These are phyloP conservation scores for Procambarus virginalis DNA, from an alignment of 1,140 invertebrate species.

Conservation along the genomic window DNA sequence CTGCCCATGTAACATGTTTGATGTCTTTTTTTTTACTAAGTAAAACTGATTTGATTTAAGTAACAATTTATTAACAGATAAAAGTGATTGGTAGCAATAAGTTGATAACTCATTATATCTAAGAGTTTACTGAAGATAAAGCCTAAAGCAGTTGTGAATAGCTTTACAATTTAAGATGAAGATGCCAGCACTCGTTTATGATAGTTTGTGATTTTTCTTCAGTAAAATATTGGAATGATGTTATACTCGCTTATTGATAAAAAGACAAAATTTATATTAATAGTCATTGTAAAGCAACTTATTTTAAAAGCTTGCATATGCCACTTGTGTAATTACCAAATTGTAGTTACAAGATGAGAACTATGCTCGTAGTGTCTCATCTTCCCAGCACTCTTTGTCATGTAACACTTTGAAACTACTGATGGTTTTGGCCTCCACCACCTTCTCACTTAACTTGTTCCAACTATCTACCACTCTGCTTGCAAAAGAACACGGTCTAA, in stretches of 20 bases:
- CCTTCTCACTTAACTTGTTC: too few relatives aligned
- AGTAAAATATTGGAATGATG: slow-evolving; percentile 22
- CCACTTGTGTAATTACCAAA: too few relatives aligned
- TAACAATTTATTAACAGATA: background rate
- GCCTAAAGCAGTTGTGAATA: slow-evolving; percentile 48
- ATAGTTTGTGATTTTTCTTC: slow-evolving; percentile 51
- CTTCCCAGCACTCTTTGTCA: too few relatives aligned
- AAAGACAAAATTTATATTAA: background rate
- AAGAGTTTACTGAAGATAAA: background rate
- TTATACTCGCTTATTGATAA: slow-evolving; percentile 11
- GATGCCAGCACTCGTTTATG: slow-evolving; percentile 42
- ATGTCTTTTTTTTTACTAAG: background rate
- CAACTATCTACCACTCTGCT: too few relatives aligned
- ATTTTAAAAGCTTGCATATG: slow-evolving; percentile 22
- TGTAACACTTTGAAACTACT: too few relatives aligned
- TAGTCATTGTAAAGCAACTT: slow-evolving; percentile 13
- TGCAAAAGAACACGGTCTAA: too few relatives aligned
- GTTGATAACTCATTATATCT: slow-evolving; percentile 19
- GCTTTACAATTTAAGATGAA: slow-evolving; percentile 15
- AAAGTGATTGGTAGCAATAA: background rate
- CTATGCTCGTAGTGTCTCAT: too few relatives aligned
- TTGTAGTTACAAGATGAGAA: too few relatives aligned
- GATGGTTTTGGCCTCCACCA: too few relatives aligned
- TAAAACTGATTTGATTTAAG: background rate
- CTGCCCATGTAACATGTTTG: slow-evolving; percentile 8